A percentile compares a stretch with the other conserved stretches of the same genome.
phyloP scores from a whole-genome alignment of 2,888 invertebrate species.

The Acronicta aceris region DNA sequence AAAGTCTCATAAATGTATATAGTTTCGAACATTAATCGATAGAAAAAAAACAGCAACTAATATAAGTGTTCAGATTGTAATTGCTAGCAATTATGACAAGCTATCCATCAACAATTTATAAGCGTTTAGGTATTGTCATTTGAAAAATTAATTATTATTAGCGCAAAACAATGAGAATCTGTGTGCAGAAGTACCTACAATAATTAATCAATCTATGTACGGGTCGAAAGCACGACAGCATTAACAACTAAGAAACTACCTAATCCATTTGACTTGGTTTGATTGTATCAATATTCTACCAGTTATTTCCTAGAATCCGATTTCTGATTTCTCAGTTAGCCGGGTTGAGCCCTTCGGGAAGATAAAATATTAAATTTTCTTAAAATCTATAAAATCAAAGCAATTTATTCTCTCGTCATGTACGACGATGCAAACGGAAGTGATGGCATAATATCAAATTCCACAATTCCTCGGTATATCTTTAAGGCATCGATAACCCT shows the following conservation, averaged over 20 bases:
- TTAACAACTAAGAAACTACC: background rate
- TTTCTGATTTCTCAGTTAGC: too few relatives aligned
- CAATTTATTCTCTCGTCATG: conserved; percentile 2
- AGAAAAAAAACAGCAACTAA: conserved; percentile 10
- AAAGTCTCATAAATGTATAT: conserved; percentile 17
- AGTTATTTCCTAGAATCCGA: too few relatives aligned
- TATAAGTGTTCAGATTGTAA: conserved; percentile 23
- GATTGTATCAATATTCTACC: background rate
- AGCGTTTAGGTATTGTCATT: conserved; percentile 11
- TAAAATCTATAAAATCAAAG: conserved; percentile 11
- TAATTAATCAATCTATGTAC: background rate
- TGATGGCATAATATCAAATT: conserved; percentile 54
- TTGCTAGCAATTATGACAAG: conserved; percentile 16
- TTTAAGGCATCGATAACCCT: conserved; percentile 82
- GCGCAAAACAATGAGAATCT: background rate
- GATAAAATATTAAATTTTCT: background rate
- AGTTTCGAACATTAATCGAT: conserved; percentile 2
- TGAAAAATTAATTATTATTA: conserved; percentile 3
- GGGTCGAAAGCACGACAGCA: background rate
- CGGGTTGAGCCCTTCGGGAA: too few relatives aligned
- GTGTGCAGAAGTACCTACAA: too few relatives aligned
- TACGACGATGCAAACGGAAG: conserved; percentile 26
- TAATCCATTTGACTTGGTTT: background rate
- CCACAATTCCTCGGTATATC: conserved; percentile 52
- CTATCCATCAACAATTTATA: conserved; percentile 23